These are phyloP conservation scores for Spodoptera litura DNA, from an alignment of 1,140 invertebrate genomes.

Conservation along the genomic window DNA sequence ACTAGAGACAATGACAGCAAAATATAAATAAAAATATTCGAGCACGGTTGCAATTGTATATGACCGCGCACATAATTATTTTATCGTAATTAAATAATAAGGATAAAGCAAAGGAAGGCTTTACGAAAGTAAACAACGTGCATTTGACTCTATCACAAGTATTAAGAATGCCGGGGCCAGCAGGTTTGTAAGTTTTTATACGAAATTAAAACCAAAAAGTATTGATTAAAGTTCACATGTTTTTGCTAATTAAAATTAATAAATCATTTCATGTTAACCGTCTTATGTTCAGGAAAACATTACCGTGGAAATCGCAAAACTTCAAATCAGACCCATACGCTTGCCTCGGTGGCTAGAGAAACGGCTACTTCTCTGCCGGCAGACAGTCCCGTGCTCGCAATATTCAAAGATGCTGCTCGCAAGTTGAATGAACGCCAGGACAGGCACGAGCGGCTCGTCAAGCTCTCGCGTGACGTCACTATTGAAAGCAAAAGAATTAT, in stretches of 20 bases:
- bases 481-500: constrained; percentile 97
- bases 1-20: too few species aligned
- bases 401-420: constrained; percentile 89
- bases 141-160: too few species aligned
- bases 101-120: not conserved
- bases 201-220: too few species aligned
- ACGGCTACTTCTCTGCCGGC: constrained; percentile 63
- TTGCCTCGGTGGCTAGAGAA: constrained; percentile 68
- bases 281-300: constrained; percentile 59
- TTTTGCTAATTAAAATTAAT: too few species aligned
- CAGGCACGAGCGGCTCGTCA: constrained; percentile 93
- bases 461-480: constrained; percentile 95
- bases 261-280: too few species aligned
- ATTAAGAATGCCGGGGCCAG: too few species aligned
- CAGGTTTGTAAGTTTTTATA: too few species aligned
- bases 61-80: too few species aligned
- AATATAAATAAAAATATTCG: too few species aligned
- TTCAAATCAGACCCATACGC: constrained; percentile 55
- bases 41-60: too few species aligned
- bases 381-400: constrained; percentile 88
- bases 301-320: constrained; percentile 60
- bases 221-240: too few species aligned
- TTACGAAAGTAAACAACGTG: too few species aligned
- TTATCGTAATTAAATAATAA: not conserved
- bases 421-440: constrained; percentile 94